phyloP scores from a whole-genome alignment of 2,888 invertebrate genomes.

The Lycocerus yunnanus region DNA sequence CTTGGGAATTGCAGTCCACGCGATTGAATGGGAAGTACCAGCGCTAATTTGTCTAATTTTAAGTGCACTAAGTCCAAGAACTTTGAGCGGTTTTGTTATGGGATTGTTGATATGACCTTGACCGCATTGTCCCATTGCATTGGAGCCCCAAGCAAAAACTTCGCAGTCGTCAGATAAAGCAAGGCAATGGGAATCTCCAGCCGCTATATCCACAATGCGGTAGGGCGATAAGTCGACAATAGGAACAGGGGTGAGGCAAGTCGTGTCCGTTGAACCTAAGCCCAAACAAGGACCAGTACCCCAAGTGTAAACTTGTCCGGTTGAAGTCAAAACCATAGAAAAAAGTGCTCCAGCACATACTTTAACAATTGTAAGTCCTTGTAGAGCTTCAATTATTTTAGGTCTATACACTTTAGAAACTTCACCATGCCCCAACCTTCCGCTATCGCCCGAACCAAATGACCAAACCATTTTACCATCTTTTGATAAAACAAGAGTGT shows the following conservation, averaged over 20 bases:
- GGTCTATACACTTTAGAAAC: conserved; percentile 59
- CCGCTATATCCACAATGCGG: conserved; percentile 63
- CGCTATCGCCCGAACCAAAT: conserved; percentile 62
- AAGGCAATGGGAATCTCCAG: conserved; percentile 66
- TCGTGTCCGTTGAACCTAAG: conserved; percentile 61
- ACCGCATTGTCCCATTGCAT: conserved; percentile 69
- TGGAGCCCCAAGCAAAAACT: conserved; percentile 66
- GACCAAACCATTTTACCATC: conserved; percentile 64
- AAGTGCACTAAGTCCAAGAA: conserved; percentile 60
- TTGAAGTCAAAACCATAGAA: conserved; percentile 59
- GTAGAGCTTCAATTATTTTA: conserved; percentile 62
- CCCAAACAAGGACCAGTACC: conserved; percentile 66
- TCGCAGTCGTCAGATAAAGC: conserved; percentile 62
- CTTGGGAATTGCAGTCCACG: conserved; percentile 61
- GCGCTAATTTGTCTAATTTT: conserved; percentile 65
- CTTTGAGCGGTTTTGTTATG: conserved; percentile 61
- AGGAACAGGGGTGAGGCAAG: conserved; percentile 59
- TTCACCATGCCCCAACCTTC: conserved; percentile 58
- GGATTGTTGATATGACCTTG: conserved; percentile 65
- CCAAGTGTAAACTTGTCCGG: conserved; percentile 65
- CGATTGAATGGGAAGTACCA: conserved; percentile 66
- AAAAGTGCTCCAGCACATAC: conserved; percentile 62
- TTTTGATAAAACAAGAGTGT: conserved; percentile 59
- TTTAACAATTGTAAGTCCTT: conserved; percentile 61
- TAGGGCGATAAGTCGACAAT: conserved; percentile 60